Evolutionary conservation across 2,888 invertebrate species (phyloP).

Genomic region (Eilema sororculum): DNA sequence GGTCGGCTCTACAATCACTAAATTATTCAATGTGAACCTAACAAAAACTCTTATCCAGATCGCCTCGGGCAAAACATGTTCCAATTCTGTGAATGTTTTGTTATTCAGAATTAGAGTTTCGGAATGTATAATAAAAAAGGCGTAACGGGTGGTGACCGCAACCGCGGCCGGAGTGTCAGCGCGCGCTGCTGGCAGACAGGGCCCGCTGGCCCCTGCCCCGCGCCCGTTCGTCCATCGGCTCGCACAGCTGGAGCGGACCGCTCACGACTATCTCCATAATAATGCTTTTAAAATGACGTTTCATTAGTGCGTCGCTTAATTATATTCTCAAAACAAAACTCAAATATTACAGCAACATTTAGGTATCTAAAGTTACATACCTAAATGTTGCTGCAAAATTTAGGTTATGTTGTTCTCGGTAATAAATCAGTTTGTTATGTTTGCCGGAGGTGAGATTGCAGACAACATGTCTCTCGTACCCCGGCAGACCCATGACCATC

Average conservation of each 20-base stretch:
- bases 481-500: too few relatives aligned
- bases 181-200: conserved; percentile 14
- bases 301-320: not conserved
- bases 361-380: too few relatives aligned
- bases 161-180: conserved; percentile 30
- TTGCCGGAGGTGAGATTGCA: too few relatives aligned
- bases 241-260: conserved; percentile 6
- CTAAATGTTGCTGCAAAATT: too few relatives aligned
- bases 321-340: not conserved
- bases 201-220: not conserved
- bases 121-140: conserved; percentile 31
- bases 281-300: not conserved
- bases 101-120: conserved; percentile 23
- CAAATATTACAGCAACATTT: not conserved
- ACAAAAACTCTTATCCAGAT: conserved; percentile 19
- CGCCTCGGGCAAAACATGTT: conserved; percentile 20
- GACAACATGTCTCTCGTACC: too few relatives aligned
- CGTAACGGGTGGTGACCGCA: conserved; percentile 19
- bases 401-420: too few relatives aligned
- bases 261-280: not conserved
- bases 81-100: conserved; percentile 25
- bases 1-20: conserved; percentile 7
- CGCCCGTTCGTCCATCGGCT: not conserved
- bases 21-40: conserved; percentile 17
- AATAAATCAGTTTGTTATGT: too few relatives aligned